Evolutionary conservation across 23 tunicate genomes (phyloP).

Genomic region (Phallusia fumigata): DNA sequence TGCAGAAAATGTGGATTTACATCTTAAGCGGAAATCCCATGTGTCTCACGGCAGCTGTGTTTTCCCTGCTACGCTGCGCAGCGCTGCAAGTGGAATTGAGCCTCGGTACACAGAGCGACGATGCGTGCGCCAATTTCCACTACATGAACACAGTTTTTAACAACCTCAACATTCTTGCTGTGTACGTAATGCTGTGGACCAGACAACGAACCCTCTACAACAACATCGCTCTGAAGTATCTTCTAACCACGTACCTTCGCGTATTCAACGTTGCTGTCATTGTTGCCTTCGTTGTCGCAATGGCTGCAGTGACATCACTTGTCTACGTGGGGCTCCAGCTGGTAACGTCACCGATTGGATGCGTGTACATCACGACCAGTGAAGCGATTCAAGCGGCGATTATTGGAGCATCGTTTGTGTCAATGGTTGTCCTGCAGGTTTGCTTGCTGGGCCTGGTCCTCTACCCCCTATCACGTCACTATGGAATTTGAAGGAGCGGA

Average conservation of each 20-base stretch:
- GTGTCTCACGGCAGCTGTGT: not conserved
- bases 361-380: not conserved
- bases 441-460: not conserved
- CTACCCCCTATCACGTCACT: not conserved
- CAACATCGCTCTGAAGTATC: constrained; percentile 13
- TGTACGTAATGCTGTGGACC: constrained; percentile 11
- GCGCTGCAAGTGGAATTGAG: not conserved
- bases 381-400: not conserved
- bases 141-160: not conserved
- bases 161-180: constrained; percentile 10
- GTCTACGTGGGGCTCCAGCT: not conserved
- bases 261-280: not conserved
- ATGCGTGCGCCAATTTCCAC: not conserved
- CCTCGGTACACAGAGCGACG: not conserved
- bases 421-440: not conserved
- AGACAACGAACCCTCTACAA: constrained; percentile 24
- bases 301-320: not conserved
- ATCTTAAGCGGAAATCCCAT: not conserved
- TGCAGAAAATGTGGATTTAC: not conserved
- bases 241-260: not conserved
- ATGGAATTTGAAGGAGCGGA: not conserved
- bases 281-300: not conserved
- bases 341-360: constrained; percentile 1
- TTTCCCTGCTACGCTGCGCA: not conserved
- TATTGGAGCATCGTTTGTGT: not conserved